Evolutionary conservation across 1,140 invertebrate genomes (phyloP).

Genomic region (Anagrus nilaparvatae): DNA sequence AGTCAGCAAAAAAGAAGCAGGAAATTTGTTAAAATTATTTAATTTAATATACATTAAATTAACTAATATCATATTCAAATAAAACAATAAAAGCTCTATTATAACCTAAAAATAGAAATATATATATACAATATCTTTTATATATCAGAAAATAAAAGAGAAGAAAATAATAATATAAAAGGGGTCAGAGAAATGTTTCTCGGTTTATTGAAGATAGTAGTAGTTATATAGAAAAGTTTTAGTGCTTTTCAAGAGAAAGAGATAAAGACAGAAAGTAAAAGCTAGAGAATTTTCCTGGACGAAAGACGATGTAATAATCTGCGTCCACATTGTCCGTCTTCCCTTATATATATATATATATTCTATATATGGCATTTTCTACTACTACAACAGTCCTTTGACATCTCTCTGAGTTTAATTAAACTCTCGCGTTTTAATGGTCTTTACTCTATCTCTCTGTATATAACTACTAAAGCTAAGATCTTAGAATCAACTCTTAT

Average conservation of each 20-base stretch:
- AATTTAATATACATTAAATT: too few species aligned
- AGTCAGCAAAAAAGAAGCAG: too few species aligned
- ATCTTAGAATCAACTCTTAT: too few species aligned
- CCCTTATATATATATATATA: too few species aligned
- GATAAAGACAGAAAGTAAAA: neutral
- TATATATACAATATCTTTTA: too few species aligned
- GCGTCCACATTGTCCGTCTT: slow-evolving; percentile 40
- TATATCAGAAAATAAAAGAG: neutral
- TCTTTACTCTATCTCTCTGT: too few species aligned
- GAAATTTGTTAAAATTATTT: too few species aligned
- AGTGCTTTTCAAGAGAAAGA: neutral
- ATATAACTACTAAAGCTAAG: too few species aligned
- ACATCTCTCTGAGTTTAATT: slow-evolving; percentile 39
- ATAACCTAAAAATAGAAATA: too few species aligned
- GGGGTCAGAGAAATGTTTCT: neutral
- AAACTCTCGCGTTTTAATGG: slow-evolving; percentile 28
- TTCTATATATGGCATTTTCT: too few species aligned
- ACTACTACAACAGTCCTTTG: slow-evolving; percentile 29
- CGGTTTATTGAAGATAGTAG: neutral
- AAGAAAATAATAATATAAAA: neutral
- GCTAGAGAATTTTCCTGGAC: slow-evolving; percentile 19
- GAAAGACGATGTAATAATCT: slow-evolving; percentile 38
- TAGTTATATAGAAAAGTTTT: neutral
- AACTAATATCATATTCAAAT: too few species aligned
- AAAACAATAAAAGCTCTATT: too few species aligned